phyloP scores from a whole-genome alignment of 2,113 vertebrate species.

The Lethenteron reissneri region DNA sequence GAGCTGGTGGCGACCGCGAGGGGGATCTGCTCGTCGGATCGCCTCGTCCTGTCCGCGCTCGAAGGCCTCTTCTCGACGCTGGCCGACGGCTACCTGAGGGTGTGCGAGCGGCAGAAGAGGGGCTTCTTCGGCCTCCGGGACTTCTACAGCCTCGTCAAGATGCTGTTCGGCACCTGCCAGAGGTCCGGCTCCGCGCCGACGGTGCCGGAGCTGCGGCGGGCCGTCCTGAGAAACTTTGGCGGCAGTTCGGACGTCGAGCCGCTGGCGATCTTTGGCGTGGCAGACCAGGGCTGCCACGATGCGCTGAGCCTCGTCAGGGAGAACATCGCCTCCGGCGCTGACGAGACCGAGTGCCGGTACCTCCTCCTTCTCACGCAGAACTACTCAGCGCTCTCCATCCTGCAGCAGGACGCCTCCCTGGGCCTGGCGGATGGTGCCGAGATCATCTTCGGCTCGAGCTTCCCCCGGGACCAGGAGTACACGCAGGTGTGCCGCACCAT shows the following conservation, averaged over 20 bases:
- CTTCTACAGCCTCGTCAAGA: constrained; percentile 91
- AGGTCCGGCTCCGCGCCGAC: constrained; percentile 23
- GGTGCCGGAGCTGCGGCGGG: constrained; percentile 25
- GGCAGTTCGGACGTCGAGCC: constrained; percentile 43
- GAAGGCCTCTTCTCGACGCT: constrained; percentile 35
- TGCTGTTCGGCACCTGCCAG: constrained; percentile 48
- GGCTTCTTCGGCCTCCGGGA: constrained; percentile 80
- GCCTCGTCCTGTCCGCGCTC: constrained; percentile 32
- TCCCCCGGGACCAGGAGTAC: constrained; percentile 86
- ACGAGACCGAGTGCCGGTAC: constrained; percentile 54
- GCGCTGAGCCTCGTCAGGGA: constrained; percentile 27
- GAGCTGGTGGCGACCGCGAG: constrained; percentile 60
- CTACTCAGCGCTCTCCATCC: constrained; percentile 60
- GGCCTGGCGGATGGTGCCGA: constrained; percentile 37
- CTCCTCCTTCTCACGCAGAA: constrained; percentile 67
- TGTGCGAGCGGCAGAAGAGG: constrained; percentile 22
- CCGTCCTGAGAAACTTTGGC: constrained; percentile 70
- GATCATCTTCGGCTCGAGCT: constrained; percentile 84
- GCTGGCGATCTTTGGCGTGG: constrained; percentile 31
- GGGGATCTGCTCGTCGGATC: constrained; percentile 62
- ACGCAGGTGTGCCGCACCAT: constrained; percentile 81
- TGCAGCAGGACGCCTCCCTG: constrained; percentile 35
- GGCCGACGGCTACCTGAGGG: constrained; percentile 39
- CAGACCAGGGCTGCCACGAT: too few relatives aligned
- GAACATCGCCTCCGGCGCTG: constrained; percentile 33